Conservation (phyloP, 2,113 vertebrate species). For the Solea solea region DNA sequence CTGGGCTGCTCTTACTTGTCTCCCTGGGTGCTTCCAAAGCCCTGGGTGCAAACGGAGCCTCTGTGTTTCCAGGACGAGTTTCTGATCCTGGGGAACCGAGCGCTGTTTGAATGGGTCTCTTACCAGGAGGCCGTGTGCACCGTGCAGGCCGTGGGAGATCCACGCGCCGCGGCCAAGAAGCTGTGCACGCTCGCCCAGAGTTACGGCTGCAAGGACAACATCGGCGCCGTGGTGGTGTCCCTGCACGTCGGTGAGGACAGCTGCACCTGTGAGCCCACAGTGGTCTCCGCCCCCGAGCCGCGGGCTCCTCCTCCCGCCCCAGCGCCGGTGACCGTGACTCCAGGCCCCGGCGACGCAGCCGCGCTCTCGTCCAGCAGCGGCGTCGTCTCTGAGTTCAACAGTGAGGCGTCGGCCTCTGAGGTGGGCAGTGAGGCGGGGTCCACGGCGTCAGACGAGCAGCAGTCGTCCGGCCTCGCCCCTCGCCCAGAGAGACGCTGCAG, state of each 20-base stretch:
- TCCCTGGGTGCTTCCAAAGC: slow-evolving; percentile 94
- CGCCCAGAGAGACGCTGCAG: slow-evolving; percentile 92
- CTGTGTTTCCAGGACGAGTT: slow-evolving; percentile 92
- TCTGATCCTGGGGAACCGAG: slow-evolving; percentile 92
- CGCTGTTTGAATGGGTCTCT: slow-evolving; percentile 91
- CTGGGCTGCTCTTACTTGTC: slow-evolving; percentile 94
- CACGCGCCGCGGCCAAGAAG: slow-evolving; percentile 91
- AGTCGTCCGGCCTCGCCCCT: slow-evolving; percentile 73
- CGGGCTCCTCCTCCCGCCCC: slow-evolving; percentile 46
- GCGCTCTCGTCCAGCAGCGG: slow-evolving; percentile 91
- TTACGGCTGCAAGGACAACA: slow-evolving; percentile 95
- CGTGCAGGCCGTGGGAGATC: slow-evolving; percentile 87
- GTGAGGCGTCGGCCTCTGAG: slow-evolving; percentile 93
- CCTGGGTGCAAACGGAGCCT: slow-evolving; percentile 87
- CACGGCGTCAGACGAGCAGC: slow-evolving; percentile 93
- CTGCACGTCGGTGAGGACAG: slow-evolving; percentile 88
- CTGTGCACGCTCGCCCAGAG: slow-evolving; percentile 95
- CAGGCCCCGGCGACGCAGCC: slow-evolving; percentile 77
- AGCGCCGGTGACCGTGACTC: slow-evolving; percentile 58
- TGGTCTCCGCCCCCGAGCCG: slow-evolving; percentile 76
- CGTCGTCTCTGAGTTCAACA: slow-evolving; percentile 91
- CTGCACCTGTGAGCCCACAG: slow-evolving; percentile 88
- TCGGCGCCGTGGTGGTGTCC: slow-evolving; percentile 89
- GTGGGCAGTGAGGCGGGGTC: slow-evolving; percentile 97
- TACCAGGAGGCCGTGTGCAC: slow-evolving; percentile 88